Evolutionary conservation across 2,888 invertebrate species (phyloP).

Genomic region (Chaetogeoica ovagalla): DNA sequence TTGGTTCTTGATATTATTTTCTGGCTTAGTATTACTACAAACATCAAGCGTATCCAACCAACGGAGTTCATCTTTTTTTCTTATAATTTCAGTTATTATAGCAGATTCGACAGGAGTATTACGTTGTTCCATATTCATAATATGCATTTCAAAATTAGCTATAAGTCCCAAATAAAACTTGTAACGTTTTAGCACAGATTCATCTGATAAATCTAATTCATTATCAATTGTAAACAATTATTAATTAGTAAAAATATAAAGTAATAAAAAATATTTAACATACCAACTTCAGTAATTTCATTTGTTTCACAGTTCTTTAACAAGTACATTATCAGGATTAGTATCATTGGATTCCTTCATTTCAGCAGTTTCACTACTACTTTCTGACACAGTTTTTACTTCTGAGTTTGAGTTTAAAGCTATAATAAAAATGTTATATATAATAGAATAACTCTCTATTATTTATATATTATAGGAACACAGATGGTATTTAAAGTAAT

Average conservation of each 20-base stretch:
- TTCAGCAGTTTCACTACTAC: too few relatives aligned
- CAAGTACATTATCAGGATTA: too few relatives aligned
- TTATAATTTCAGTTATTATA: slow-evolving; percentile 8
- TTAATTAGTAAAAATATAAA: background rate
- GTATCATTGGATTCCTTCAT: too few relatives aligned
- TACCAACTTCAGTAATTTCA: slow-evolving; percentile 19
- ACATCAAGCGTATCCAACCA: background rate
- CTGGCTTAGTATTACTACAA: slow-evolving; percentile 1
- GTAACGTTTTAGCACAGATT: slow-evolving; percentile 19
- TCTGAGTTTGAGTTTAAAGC: background rate
- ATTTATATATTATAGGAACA: background rate
- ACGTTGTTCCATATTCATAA: background rate
- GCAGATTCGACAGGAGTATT: background rate
- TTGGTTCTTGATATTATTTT: background rate
- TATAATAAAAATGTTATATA: background rate
- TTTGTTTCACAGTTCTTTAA: too few relatives aligned
- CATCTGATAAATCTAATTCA: slow-evolving; percentile 19
- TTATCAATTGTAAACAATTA: background rate
- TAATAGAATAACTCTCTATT: background rate
- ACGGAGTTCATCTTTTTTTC: slow-evolving; percentile 9
- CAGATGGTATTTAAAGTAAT: background rate
- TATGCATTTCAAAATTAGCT: background rate
- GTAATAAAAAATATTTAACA: background rate
- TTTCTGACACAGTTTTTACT: background rate
- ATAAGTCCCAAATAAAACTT: slow-evolving; percentile 16